Evolutionary conservation across 2,888 invertebrate species (phyloP), one percentile per base, ranked within the genome.

Genomic region (Spatulosminthurus flaviceps): DNA sequence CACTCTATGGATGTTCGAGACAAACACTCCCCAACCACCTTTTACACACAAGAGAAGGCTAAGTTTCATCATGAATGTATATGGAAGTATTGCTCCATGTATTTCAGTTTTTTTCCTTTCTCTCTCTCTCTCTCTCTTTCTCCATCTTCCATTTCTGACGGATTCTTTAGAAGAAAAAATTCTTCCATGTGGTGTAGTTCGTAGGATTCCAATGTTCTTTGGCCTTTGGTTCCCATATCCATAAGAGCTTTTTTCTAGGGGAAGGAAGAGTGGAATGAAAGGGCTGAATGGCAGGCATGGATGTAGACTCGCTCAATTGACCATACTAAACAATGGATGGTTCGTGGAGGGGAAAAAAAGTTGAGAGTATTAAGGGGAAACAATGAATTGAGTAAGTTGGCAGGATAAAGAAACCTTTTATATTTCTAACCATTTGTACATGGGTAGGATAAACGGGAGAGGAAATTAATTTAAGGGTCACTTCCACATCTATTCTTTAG

Each of bases 11-110:
- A 34, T 34, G 34, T 34, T 34, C 51, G 51, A 51, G 51, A 51
- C 51, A 51, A 51, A 51, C 51, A 64, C 64, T 64, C 64, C 26
- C 64, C 64, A 22, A 64, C 64, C 22, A 64, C 64, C 64, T 64
- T 64, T 26, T 64, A 22, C 64, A 64, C 24, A 26, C 5, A 22
- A 24, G 13, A 22, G 64, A 11, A 24, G 64, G 64, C 22, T 22
- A 1, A 24, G 64, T 24, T 22, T 64, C 64, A 24, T 22, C 64
- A 22, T 64, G 34, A 34, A 34, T 34, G 34, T 13, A n/a, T n/a
- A 22, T 64, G 64, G 13, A 2, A 24, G 7, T 24, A 64, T 11
- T 64, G 64, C 60, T 34, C 60, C 2, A 13, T 21, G 7, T 21
- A 5, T 4, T 64, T 26, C 64, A 64, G 16, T 64, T 26, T 22